These are phyloP conservation scores for Cylloceria caligata DNA, from an alignment of 2,888 invertebrate species.

Conservation along the genomic window DNA sequence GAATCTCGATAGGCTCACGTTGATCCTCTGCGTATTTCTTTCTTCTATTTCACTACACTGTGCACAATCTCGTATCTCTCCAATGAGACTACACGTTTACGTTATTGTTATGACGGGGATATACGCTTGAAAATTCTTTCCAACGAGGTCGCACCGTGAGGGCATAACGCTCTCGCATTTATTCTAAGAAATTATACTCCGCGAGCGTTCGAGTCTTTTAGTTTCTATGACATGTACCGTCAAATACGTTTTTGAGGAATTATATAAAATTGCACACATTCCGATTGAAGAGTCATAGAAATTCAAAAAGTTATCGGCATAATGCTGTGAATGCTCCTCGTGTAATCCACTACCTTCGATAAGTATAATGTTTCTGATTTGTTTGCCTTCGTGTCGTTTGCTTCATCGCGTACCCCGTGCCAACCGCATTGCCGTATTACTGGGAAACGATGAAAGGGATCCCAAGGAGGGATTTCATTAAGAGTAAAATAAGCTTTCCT, in stretches of 20 bases:
- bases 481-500: constrained; percentile 48
- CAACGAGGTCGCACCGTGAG: neutral
- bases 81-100: no score
- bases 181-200: neutral
- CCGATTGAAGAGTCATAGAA: no score
- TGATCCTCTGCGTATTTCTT: no score
- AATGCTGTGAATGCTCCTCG: neutral
- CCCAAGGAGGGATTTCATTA: constrained; percentile 23
- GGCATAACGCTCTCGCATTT: neutral
- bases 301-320: constrained; percentile 2
- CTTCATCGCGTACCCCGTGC: neutral
- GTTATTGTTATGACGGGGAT: no score
- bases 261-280: neutral
- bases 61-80: no score
- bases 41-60: no score
- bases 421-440: neutral
- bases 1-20: no score
- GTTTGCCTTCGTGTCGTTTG: constrained; percentile 25
- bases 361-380: constrained; percentile 17
- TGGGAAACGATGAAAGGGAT: constrained; percentile 25
- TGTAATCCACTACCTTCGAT: neutral
- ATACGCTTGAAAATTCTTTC: neutral
- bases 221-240: neutral
- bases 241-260: neutral
- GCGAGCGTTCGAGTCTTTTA: neutral